Percentiles rank a stretch among this genome's conserved stretches.
Conservation (phyloP, 1,140 invertebrate species). For the Drosophila parabipectinata region DNA sequence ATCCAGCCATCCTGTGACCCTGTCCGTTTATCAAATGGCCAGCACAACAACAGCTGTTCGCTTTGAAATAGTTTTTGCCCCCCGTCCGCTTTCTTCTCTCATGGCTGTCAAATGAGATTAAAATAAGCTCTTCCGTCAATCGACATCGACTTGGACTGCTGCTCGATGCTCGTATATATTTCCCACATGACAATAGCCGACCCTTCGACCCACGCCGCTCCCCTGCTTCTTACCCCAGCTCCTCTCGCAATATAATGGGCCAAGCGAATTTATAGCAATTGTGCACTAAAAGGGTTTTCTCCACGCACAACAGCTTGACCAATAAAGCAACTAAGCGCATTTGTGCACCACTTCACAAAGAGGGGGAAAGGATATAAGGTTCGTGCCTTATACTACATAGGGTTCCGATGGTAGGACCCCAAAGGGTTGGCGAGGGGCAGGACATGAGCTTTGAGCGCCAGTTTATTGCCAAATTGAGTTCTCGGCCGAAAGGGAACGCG, state of each 20-base stretch:
- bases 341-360: slow-evolving; percentile 65
- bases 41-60: slow-evolving; percentile 67
- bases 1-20: slow-evolving; percentile 1
- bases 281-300: slow-evolving; percentile 83
- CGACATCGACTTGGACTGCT: slow-evolving; percentile 61
- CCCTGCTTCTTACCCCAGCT: slow-evolving; percentile 5
- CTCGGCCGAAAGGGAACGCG: slow-evolving; percentile 43
- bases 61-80: slow-evolving; percentile 56
- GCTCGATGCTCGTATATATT: slow-evolving; percentile 20
- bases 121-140: slow-evolving; percentile 82
- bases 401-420: not conserved
- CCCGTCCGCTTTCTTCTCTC: slow-evolving; percentile 11
- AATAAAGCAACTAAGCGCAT: slow-evolving; percentile 83
- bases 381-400: slow-evolving; percentile 41
- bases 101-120: slow-evolving; percentile 79
- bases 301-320: slow-evolving; percentile 82
- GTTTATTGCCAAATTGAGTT: slow-evolving; percentile 82
- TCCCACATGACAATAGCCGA: slow-evolving; percentile 62
- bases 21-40: slow-evolving; percentile 68
- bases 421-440: not conserved
- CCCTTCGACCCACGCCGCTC: slow-evolving; percentile 5
- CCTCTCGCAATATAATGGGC: slow-evolving; percentile 51
- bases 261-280: slow-evolving; percentile 81
- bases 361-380: slow-evolving; percentile 8
- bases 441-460: slow-evolving; percentile 55